Conservation (phyloP, 2,797 vertebrate genomes). For the Anguilla obscura region DNA sequence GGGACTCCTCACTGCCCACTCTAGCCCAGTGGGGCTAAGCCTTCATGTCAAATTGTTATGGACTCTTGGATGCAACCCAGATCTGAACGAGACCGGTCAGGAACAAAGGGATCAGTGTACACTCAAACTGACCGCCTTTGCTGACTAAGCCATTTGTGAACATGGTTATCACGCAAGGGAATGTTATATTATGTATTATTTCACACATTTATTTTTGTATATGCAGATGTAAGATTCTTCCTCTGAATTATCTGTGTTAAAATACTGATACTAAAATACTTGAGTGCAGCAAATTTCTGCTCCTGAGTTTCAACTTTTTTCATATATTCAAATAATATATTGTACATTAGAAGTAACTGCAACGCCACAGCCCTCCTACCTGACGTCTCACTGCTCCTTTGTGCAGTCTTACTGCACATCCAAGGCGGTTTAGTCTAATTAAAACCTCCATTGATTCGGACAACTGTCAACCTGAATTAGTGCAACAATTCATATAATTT, state of each 20-base stretch:
- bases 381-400: neutral
- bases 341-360: too few species aligned
- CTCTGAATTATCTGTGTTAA: neutral
- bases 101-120: neutral
- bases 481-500: neutral
- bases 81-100: too few species aligned
- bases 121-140: too few species aligned
- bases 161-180: neutral
- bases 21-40: too few species aligned
- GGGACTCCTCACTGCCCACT: too few species aligned
- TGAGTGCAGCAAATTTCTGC: too few species aligned
- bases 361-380: constrained; percentile 7
- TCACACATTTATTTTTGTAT: neutral
- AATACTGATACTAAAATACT: too few species aligned
- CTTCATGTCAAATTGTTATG: too few species aligned
- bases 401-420: neutral
- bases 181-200: neutral
- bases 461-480: neutral
- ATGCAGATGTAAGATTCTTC: neutral
- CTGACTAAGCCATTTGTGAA: neutral
- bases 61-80: too few species aligned
- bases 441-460: constrained; percentile 24
- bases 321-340: too few species aligned
- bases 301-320: too few species aligned
- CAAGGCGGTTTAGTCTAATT: neutral